Evolutionary conservation across 2,797 vertebrate genomes (phyloP).

Genomic region (Amniataba percoides): DNA sequence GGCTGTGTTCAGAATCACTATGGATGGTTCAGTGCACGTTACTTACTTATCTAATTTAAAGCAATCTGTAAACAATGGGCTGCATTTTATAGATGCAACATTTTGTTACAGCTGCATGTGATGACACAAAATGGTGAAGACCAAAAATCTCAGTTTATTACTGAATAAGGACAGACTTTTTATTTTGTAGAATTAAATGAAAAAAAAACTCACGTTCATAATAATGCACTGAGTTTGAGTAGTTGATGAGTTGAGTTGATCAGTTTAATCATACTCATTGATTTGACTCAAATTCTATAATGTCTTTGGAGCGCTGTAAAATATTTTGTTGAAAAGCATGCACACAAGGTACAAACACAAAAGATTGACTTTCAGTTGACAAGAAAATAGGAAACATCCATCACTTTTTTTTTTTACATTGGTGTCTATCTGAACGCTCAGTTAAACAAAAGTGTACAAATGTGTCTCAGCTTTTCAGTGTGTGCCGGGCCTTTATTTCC

Average conservation of each 20-base stretch:
- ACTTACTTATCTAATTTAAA: neutral
- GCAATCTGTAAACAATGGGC: neutral
- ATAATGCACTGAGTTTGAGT: no score
- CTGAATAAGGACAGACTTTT: neutral
- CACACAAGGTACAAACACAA: constrained; percentile 5
- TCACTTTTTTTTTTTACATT: constrained; percentile 22
- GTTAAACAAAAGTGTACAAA: constrained; percentile 72
- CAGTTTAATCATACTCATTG: neutral
- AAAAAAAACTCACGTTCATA: no score
- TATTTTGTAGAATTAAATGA: no score
- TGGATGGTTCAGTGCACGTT: no score
- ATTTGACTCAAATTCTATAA: no score
- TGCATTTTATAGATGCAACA: no score
- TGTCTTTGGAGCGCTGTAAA: neutral
- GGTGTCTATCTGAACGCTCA: constrained; percentile 14
- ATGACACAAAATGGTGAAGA: no score
- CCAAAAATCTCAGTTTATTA: neutral
- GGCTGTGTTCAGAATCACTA: neutral
- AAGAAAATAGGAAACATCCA: constrained; percentile 38
- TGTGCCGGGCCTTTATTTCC: constrained; percentile 56
- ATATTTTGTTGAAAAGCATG: neutral
- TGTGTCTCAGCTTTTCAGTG: constrained; percentile 36
- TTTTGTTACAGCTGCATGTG: neutral
- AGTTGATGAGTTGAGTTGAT: no score
- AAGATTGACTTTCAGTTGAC: constrained; percentile 13